phyloP scores from a whole-genome alignment of 2,888 invertebrate species.

The Coremacera marginata region DNA sequence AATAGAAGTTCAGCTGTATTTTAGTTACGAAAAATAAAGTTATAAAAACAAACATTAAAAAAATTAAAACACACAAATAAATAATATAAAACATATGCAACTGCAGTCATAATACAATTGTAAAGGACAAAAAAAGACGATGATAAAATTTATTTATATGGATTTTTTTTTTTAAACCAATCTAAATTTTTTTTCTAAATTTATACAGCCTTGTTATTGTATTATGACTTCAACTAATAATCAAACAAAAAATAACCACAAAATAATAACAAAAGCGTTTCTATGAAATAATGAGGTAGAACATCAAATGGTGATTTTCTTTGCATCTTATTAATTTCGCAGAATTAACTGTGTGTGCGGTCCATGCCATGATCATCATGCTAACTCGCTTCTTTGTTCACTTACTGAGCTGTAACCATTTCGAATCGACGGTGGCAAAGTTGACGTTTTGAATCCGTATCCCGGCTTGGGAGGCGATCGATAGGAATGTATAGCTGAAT shows the following conservation, averaged over 20 bases:
- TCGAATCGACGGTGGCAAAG: slow-evolving; percentile 77
- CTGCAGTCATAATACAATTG: too few species aligned
- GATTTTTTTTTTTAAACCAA: too few species aligned
- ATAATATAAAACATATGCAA: not conserved
- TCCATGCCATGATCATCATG: not conserved
- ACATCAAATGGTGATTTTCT: not conserved
- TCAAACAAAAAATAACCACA: not conserved
- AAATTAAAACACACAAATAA: not conserved
- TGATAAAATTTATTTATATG: too few species aligned
- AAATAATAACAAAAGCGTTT: not conserved
- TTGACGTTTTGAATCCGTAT: slow-evolving; percentile 80
- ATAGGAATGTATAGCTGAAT: slow-evolving; percentile 70
- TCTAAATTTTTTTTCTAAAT: not conserved
- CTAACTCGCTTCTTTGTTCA: slow-evolving; percentile 43
- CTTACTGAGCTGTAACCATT: slow-evolving; percentile 71
- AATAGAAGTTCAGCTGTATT: slow-evolving; percentile 3
- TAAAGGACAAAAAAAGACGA: too few species aligned
- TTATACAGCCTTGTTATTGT: not conserved
- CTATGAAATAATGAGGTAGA: not conserved
- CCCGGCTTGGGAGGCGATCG: slow-evolving; percentile 83
- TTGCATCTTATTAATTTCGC: not conserved
- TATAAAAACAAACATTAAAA: not conserved
- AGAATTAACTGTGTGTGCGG: not conserved
- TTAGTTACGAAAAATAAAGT: slow-evolving; percentile 7
- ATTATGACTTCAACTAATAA: not conserved